A percentile compares a stretch with the other conserved stretches of the same genome.
These are phyloP conservation scores for Actenoides lindsayi DNA, from an alignment of 2,113 vertebrate genomes.

Conservation along the genomic window DNA sequence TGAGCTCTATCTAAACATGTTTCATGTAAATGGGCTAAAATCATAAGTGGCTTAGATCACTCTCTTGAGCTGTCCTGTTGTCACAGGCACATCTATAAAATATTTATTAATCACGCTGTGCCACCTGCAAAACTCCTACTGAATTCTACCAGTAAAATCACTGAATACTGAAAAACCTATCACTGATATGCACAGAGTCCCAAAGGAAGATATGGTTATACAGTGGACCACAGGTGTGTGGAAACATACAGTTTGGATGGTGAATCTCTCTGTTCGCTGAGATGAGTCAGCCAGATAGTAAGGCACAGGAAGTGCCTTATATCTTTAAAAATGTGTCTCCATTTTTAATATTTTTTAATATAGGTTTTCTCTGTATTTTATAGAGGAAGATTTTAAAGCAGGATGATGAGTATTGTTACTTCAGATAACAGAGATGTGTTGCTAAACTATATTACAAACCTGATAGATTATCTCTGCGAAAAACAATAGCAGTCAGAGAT, in stretches of 20 bases:
- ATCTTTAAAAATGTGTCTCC: neutral
- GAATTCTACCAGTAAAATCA: neutral
- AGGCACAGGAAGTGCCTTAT: neutral
- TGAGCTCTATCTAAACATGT: neutral
- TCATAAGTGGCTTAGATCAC: neutral
- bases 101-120: neutral
- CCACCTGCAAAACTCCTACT: neutral
- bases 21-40: neutral
- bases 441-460: neutral
- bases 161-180: neutral
- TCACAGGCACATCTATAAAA: neutral
- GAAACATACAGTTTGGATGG: neutral
- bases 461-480: neutral
- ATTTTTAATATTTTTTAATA: neutral
- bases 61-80: neutral
- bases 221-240: neutral
- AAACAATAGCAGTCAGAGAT: neutral
- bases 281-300: neutral
- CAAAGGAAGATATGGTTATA: neutral
- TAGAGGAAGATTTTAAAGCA: neutral
- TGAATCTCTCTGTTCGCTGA: neutral
- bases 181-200: neutral
- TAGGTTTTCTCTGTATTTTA: neutral
- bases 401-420: neutral
- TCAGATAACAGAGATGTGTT: neutral